Conservation (phyloP, 2,113 vertebrate genomes). For the Callopanchax toddi region DNA sequence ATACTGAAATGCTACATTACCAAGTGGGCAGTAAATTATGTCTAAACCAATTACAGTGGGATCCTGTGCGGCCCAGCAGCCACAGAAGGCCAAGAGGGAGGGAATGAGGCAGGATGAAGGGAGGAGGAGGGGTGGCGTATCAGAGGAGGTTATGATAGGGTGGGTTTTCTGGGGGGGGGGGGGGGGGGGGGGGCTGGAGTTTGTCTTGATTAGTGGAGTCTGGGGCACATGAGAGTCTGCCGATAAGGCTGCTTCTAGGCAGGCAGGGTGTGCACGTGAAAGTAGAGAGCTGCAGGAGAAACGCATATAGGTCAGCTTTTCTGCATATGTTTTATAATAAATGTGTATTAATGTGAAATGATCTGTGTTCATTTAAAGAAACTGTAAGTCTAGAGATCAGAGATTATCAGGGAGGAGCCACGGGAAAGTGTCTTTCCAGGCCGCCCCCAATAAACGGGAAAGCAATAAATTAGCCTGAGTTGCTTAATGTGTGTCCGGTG, state of each 20-base stretch:
- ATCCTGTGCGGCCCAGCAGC: constrained; percentile 79
- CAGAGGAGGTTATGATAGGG: constrained; percentile 75
- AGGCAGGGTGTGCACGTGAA: constrained; percentile 27
- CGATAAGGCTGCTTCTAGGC: constrained; percentile 66
- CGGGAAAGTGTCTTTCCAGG: constrained; percentile 24
- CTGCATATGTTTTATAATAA: not conserved
- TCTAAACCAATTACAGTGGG: constrained; percentile 87
- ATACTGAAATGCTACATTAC: constrained; percentile 89
- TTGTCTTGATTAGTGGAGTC: constrained; percentile 89
- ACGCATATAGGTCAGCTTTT: constrained; percentile 38
- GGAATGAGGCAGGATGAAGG: constrained; percentile 57
- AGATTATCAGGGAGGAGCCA: constrained; percentile 44
- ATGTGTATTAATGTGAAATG: not conserved
- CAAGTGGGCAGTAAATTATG: constrained; percentile 92
- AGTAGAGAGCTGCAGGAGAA: constrained; percentile 28
- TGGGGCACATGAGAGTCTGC: constrained; percentile 75
- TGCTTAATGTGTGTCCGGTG: constrained; percentile 24
- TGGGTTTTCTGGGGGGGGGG: constrained; percentile 48
- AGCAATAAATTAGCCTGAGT: constrained; percentile 49
- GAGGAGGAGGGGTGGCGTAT: constrained; percentile 67
- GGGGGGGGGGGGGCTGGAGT: constrained; percentile 77
- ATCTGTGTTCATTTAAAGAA: constrained; percentile 42
- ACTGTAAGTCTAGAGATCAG: constrained; percentile 57
- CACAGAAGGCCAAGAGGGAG: constrained; percentile 76
- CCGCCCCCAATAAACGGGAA: constrained; percentile 40